Conservation (phyloP, 2,888 invertebrate species). For the Synergus gifuensis region DNA sequence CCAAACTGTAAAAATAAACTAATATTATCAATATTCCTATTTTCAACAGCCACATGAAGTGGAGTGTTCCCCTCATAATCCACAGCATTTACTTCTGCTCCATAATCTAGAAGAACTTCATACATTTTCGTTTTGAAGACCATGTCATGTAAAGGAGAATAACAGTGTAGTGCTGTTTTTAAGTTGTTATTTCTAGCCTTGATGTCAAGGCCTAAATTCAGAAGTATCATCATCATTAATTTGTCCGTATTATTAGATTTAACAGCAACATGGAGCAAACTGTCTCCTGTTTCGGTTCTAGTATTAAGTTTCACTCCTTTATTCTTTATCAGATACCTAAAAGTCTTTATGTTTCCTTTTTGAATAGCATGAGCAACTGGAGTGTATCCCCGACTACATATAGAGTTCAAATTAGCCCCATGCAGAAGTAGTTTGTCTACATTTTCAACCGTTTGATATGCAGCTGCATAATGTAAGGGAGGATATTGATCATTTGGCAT, state of each 20-base stretch:
- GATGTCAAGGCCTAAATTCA: not conserved
- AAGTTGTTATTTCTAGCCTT: not conserved
- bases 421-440: not conserved
- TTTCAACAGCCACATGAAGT: not conserved
- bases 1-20: not conserved
- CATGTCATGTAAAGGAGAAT: not conserved
- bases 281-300: not conserved
- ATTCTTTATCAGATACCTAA: not conserved
- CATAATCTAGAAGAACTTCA: constrained; percentile 4
- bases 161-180: not conserved
- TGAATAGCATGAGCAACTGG: not conserved
- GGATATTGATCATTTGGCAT: not conserved
- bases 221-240: not conserved
- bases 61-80: constrained; percentile 7
- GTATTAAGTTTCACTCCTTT: not conserved
- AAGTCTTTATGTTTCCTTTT: not conserved
- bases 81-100: not conserved
- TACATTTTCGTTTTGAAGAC: not conserved
- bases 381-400: not conserved
- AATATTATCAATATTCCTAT: not conserved
- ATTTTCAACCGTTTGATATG: not conserved
- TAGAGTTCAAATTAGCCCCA: not conserved
- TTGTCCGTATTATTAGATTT: not conserved
- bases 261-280: not conserved
- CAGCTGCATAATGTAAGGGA: not conserved